Evolutionary conservation across 2,797 vertebrate species (phyloP).

Genomic region (Anabas testudineus): DNA sequence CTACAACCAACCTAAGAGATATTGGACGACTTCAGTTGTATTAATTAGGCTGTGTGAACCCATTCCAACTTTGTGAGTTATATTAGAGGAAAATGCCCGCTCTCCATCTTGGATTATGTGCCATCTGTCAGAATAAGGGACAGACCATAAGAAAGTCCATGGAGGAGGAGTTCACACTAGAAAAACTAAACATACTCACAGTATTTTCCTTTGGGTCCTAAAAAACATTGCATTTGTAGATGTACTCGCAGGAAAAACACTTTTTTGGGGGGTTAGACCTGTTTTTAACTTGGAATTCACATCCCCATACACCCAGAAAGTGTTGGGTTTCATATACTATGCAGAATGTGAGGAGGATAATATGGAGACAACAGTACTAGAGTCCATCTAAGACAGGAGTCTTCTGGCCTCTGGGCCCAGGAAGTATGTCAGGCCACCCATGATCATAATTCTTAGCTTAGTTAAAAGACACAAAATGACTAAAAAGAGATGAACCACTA

Average conservation of each 20-base stretch:
- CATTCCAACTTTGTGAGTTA: constrained; percentile 8
- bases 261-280: not conserved
- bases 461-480: too few relatives aligned
- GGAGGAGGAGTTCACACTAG: not conserved
- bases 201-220: not conserved
- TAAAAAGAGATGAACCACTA: too few relatives aligned
- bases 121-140: not conserved
- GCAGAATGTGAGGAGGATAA: not conserved
- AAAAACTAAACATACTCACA: not conserved
- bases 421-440: too few relatives aligned
- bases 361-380: not conserved
- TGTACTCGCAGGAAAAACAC: too few relatives aligned
- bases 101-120: not conserved
- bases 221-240: not conserved
- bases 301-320: too few relatives aligned
- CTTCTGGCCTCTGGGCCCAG: too few relatives aligned
- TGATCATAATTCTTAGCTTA: too few relatives aligned
- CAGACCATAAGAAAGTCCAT: not conserved
- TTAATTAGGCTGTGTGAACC: constrained; percentile 11
- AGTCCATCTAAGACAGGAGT: too few relatives aligned
- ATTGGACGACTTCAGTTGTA: constrained; percentile 26
- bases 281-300: not conserved
- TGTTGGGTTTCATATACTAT: not conserved
- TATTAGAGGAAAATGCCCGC: not conserved
- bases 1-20: constrained; percentile 29